These are phyloP conservation scores for Chondrosia reniformis DNA, from an alignment of 37 sponge, comb jelly and placozoan species.

Conservation along the genomic window DNA sequence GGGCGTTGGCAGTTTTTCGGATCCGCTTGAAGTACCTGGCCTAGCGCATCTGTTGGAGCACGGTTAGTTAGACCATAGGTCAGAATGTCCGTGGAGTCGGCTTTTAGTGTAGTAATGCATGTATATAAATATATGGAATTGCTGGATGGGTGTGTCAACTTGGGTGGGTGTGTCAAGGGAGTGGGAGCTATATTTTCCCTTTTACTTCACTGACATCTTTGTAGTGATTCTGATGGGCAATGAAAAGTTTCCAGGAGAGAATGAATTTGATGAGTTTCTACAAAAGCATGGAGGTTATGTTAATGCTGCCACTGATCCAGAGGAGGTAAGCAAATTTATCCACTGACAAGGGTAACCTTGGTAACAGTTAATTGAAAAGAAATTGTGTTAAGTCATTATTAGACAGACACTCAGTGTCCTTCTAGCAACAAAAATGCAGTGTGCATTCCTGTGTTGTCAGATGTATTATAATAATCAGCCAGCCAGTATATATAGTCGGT, in stretches of 20 bases:
- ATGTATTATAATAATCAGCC: too few relatives aligned
- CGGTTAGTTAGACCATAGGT: slow-evolving; percentile 34
- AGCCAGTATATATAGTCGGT: too few relatives aligned
- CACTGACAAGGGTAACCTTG: background rate
- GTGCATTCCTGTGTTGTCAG: too few relatives aligned
- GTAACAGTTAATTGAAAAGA: background rate
- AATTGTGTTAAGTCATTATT: too few relatives aligned
- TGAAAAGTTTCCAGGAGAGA: slow-evolving; percentile 71
- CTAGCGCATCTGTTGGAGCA: slow-evolving; percentile 80
- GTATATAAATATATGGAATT: background rate
- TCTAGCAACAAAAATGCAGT: too few relatives aligned
- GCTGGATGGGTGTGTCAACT: background rate
- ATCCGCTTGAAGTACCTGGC: slow-evolving; percentile 64
- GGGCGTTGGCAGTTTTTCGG: slow-evolving; percentile 62
- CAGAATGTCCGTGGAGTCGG: background rate
- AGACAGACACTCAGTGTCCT: too few relatives aligned
- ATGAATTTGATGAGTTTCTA: slow-evolving; percentile 52
- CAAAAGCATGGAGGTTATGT: slow-evolving; percentile 59
- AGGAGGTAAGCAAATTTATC: slow-evolving; percentile 32
- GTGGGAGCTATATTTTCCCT: background rate
- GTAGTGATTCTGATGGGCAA: slow-evolving; percentile 84
- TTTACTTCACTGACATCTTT: background rate
- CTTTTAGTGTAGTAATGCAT: background rate
- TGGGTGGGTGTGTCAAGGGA: background rate
- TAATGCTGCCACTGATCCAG: slow-evolving; percentile 69